Evolutionary conservation across 2,797 vertebrate genomes (phyloP), one percentile per base, ranked within the genome.

Genomic region (Discoglossus pictus): DNA sequence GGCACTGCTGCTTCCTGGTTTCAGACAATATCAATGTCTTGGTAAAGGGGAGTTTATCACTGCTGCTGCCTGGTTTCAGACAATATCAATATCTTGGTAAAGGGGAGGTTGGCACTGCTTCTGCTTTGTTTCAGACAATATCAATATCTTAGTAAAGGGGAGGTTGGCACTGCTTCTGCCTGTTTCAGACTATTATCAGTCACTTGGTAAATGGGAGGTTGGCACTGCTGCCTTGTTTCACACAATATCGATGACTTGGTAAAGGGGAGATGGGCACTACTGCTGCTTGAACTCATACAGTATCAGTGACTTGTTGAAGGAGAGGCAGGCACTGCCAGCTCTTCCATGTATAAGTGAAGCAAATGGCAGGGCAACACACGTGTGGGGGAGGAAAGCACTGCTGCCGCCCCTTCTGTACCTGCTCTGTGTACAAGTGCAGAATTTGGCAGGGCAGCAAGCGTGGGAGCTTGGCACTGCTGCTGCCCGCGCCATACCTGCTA

Each of bases 341-440:
- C 21, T 59, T 50, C 46, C 51, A 16, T 43, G 16, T 62, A 54
- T 31, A 61, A 35, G 21, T 13, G 15, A 35, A 63, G 68, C 68
- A 63, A 24, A 63, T 71, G 51, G 68, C 43, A 58, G 60, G 68
- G 54, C 60, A 20, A 52, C 36, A 52, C 36, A 25, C 38, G 60
- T 56, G 68, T 58, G 68, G 68, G 46, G 61, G 68, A 71, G 68
- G 68, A 71, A 24, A 44, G 16, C 36, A 52, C 43, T 35, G 48
- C 68, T 71, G 60, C 51, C 56, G 20, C 56, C 48, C 65, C 43
- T 50, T 63, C 51, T 63, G 61, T 71, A 71, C 68, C 68, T 71
- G 68, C 38, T 63, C 61, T 55, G 53, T 64, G 27, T 42, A 51
- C 18, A 47, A 20, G 44, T 21, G 21, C n/a, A 58, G 51, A 44